Evolutionary conservation across 92 coral and sea anemone species (phyloP), one percentile per base, ranked within the genome.

Genomic region (Porites lobata): DNA sequence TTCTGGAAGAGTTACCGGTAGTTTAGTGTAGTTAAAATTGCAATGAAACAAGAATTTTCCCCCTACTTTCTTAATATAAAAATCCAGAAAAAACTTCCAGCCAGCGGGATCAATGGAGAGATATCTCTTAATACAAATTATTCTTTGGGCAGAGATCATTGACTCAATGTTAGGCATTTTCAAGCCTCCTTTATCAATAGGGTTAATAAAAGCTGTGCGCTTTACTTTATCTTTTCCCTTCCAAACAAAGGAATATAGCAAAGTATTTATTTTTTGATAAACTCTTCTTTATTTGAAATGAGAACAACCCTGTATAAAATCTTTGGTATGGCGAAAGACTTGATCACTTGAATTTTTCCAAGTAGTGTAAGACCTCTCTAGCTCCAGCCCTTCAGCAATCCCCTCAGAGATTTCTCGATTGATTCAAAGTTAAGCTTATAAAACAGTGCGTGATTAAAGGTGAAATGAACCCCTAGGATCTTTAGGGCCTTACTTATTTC

Each of bases 181-280:
- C 17, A 63, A 52, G 20, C 77, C 84, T 20, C 89, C 84, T 24
- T 65, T 15, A 12, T 22, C 52, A 24, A 50, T 12, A 24, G 70
- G 57, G 61, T 75, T 69, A 8, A 76, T 76, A 19, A 85, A 57
- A 47, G 76, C 22, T 47, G 4, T 11, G 14, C 89, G 81, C 78
- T 85, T 85, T 77, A 85, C 65, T 65, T 84, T 85, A 67, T 85
- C 89, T 53, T 78, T 59, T 18, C 83, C 83, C 11, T 78, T 78
- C 83, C 83, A 78, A 15, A 77, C 43, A 53, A 77, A 53, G 10
- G 51, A 21, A 13, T 69, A 22, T 3, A 69, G 1, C 12, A 69
- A 15, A 7, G 1, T 17, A 29, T 69, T 69, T 1, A 69, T 69
- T 29, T 69, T 13, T 69, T 69, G 13, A 69, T 3, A 69, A 69